Conservation (phyloP, 2,797 vertebrate species). For the Sarcophilus harrisii region DNA sequence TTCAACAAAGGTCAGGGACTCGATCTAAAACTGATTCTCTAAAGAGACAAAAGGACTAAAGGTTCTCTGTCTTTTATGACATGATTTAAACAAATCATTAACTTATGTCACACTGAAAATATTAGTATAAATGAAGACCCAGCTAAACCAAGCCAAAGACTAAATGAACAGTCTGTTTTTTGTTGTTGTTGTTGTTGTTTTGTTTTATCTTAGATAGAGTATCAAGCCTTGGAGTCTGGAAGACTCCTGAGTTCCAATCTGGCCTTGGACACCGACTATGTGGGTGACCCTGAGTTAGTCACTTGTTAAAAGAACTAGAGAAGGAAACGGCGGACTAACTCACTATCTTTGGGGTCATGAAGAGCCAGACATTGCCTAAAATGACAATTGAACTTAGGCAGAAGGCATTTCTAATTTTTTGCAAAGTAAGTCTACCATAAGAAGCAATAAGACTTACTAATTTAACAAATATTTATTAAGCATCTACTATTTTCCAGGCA, state of each 20-base stretch:
- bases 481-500: neutral
- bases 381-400: neutral
- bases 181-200: neutral
- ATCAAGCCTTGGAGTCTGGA: neutral
- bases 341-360: neutral
- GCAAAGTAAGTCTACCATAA: slow-evolving; percentile 27
- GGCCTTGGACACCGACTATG: no score
- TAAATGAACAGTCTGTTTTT: neutral
- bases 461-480: slow-evolving; percentile 3
- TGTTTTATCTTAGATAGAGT: neutral
- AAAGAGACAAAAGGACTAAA: slow-evolving; percentile 18
- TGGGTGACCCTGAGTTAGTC: neutral
- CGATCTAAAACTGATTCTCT: slow-evolving; percentile 18
- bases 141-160: neutral
- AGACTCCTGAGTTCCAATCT: neutral
- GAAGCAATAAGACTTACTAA: slow-evolving; percentile 3
- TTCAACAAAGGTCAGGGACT: neutral
- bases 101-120: neutral
- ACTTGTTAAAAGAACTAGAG: neutral
- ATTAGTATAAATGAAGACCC: neutral
- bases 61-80: slow-evolving; percentile 20
- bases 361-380: neutral
- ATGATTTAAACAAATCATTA: slow-evolving; percentile 26
- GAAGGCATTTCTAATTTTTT: slow-evolving; percentile 20
- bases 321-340: neutral